Conservation (phyloP, 2,113 vertebrate genomes). For the Corythoichthys haematopterus region DNA sequence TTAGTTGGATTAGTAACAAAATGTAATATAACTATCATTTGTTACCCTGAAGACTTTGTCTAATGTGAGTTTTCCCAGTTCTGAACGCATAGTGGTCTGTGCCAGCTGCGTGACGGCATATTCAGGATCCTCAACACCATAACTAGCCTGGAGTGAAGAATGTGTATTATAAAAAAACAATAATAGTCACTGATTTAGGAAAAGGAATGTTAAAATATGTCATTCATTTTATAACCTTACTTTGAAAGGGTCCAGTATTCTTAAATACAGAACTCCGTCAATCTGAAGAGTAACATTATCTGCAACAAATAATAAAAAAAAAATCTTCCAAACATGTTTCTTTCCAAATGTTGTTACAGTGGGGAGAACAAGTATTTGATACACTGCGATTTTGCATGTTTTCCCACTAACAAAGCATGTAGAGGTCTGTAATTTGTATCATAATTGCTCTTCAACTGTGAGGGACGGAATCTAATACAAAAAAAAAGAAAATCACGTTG, state of each 20-base stretch:
- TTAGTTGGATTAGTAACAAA: not conserved
- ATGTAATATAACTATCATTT: not conserved
- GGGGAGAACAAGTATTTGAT: not conserved
- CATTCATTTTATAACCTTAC: constrained; percentile 55
- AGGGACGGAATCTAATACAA: too few relatives aligned
- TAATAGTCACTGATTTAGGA: not conserved
- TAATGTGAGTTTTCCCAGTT: constrained; percentile 89
- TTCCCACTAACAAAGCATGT: too few relatives aligned
- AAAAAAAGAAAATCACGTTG: too few relatives aligned
- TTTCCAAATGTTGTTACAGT: not conserved
- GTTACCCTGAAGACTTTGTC: constrained; percentile 94
- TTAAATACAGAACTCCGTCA: constrained; percentile 91
- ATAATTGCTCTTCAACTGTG: too few relatives aligned
- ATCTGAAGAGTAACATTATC: constrained; percentile 96
- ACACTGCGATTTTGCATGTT: too few relatives aligned
- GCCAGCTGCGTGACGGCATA: constrained; percentile 95
- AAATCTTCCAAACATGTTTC: not conserved
- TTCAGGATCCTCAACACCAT: constrained; percentile 94
- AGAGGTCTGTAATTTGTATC: too few relatives aligned
- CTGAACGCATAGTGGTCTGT: constrained; percentile 97
- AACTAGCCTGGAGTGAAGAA: constrained; percentile 76
- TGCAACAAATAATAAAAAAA: constrained; percentile 41
- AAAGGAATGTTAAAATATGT: not conserved
- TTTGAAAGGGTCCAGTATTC: constrained; percentile 94
- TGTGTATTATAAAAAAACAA: not conserved